Conservation (phyloP, 2,888 invertebrate genomes). For the Atrina japonica region DNA sequence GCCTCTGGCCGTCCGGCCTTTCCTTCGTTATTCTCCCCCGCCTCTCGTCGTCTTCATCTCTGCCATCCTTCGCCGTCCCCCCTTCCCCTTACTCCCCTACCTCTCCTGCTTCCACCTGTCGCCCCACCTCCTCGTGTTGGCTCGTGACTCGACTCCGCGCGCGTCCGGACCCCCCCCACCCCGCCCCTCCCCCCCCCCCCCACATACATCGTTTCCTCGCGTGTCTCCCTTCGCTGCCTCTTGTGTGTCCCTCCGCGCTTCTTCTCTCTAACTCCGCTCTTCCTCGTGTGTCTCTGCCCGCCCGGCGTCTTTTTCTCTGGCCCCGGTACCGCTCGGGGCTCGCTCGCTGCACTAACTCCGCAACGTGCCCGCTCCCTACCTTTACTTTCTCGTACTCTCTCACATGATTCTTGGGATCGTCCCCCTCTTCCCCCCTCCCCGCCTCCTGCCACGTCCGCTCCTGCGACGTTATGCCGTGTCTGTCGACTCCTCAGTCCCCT, state of each 20-base stretch:
- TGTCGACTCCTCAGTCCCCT: not conserved
- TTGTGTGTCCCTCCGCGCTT: no score
- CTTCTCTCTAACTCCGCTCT: not conserved
- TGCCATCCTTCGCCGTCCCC: not conserved
- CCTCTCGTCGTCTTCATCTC: not conserved
- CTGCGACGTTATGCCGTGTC: not conserved
- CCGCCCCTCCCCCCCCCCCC: no score
- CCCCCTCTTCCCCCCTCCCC: not conserved
- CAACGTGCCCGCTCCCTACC: not conserved
- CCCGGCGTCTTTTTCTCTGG: not conserved
- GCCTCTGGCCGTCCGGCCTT: not conserved
- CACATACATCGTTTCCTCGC: not conserved
- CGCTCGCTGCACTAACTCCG: no score
- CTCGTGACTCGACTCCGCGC: not conserved
- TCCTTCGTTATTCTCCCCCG: not conserved
- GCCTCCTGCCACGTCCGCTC: not conserved
- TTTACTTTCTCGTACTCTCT: not conserved
- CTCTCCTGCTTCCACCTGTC: not conserved
- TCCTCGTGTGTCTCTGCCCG: not conserved
- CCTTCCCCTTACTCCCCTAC: not conserved
- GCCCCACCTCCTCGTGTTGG: not conserved
- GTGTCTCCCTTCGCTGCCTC: no score
- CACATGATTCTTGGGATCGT: no score
- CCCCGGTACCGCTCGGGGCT: no score
- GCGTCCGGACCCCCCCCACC: not conserved